Evolutionary conservation across 2,888 invertebrate genomes (phyloP).

Genomic region (Litoditis marina): DNA sequence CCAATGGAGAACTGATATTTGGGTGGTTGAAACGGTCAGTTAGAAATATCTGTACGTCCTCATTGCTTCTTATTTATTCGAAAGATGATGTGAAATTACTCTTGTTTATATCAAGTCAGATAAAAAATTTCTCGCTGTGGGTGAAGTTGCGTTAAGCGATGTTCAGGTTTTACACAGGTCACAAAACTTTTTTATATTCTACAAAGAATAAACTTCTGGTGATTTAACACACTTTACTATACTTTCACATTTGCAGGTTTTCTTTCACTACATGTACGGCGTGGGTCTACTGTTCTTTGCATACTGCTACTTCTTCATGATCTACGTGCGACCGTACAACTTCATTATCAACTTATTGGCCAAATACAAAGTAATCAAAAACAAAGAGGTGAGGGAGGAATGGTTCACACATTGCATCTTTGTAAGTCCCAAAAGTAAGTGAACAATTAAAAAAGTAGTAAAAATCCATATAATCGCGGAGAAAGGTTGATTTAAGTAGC

Average conservation of each 20-base stretch:
- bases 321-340: slow-evolving; percentile 52
- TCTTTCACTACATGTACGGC: slow-evolving; percentile 58
- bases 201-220: too few species aligned
- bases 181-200: too few species aligned
- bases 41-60: neutral
- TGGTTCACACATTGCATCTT: neutral
- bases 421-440: neutral
- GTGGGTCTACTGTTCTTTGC: slow-evolving; percentile 51
- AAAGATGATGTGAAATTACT: too few species aligned
- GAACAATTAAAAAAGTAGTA: too few species aligned
- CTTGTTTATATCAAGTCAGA: too few species aligned
- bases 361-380: neutral
- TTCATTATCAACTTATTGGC: slow-evolving; percentile 12
- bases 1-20: slow-evolving; percentile 51
- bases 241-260: slow-evolving; percentile 44
- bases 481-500: too few species aligned
- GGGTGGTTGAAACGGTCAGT: slow-evolving; percentile 54
- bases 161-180: too few species aligned
- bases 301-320: slow-evolving; percentile 56
- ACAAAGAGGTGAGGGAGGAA: neutral
- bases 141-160: too few species aligned
- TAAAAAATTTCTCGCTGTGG: too few species aligned
- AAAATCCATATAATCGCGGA: too few species aligned
- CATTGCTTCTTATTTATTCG: too few species aligned
- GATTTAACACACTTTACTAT: neutral